Evolutionary conservation across 2,888 invertebrate genomes (phyloP).

Genomic region (Drosophila percnosoma): DNA sequence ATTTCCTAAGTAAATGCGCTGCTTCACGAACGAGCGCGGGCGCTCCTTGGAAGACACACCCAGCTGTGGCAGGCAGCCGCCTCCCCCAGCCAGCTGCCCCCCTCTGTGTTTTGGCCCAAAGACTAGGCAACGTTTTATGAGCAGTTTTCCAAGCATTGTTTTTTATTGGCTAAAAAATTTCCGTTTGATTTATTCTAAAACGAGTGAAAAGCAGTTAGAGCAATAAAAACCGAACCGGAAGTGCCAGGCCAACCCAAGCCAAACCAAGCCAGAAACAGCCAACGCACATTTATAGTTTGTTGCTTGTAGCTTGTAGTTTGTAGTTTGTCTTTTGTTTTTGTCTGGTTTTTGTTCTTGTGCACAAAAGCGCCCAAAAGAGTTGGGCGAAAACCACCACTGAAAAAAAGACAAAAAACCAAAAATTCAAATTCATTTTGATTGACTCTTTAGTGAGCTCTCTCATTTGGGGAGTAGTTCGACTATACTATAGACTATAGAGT

Average conservation of each 20-base stretch:
- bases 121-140: constrained; percentile 43
- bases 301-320: background rate
- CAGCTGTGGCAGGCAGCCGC: constrained; percentile 17
- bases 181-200: constrained; percentile 81
- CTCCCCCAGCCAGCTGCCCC: constrained; percentile 1
- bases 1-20: constrained; percentile 66
- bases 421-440: constrained; percentile 54
- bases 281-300: constrained; percentile 37
- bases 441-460: constrained; percentile 47
- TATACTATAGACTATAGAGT: constrained; percentile 8
- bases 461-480: constrained; percentile 19
- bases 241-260: constrained; percentile 54
- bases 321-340: background rate
- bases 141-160: constrained; percentile 30
- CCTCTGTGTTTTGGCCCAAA: constrained; percentile 2
- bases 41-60: constrained; percentile 65
- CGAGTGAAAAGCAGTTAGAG: constrained; percentile 36
- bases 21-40: constrained; percentile 68
- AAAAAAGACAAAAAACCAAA: constrained; percentile 12
- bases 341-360: constrained; percentile 50
- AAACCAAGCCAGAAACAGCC: constrained; percentile 39
- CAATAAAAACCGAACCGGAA: constrained; percentile 64
- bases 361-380: constrained; percentile 43
- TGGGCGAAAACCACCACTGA: constrained; percentile 9
- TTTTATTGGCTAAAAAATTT: constrained; percentile 57